phyloP scores from a whole-genome alignment of 2,888 invertebrate species.

The Eupeodes luniger region DNA sequence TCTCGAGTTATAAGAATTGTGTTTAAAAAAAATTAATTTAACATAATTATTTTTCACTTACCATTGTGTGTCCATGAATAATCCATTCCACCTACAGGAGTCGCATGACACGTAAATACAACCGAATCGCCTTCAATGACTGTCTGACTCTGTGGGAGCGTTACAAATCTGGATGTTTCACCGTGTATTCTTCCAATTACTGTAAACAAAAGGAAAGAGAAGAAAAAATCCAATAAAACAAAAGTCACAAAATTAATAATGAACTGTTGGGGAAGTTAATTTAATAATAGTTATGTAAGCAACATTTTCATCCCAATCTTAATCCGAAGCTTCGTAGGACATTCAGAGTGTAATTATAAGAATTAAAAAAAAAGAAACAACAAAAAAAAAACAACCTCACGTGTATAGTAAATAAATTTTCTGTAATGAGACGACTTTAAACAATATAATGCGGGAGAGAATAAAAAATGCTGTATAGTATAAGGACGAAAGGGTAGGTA shows the following conservation, averaged over 20 bases:
- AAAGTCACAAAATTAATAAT: conserved; percentile 34
- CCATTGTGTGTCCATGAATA: conserved; percentile 84
- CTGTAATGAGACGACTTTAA: conserved; percentile 22
- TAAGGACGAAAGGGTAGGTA: background rate
- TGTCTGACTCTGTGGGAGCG: conserved; percentile 82
- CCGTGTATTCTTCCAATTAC: conserved; percentile 73
- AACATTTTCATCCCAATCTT: background rate
- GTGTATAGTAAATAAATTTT: background rate
- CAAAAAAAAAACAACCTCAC: background rate
- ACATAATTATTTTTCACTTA: conserved; percentile 76
- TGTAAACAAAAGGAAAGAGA: conserved; percentile 65
- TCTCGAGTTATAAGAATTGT: too few relatives aligned
- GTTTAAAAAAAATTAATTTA: too few relatives aligned
- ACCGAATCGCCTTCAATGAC: conserved; percentile 82
- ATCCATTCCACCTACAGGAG: conserved; percentile 79
- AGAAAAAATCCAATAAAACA: conserved; percentile 16
- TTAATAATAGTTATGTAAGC: conserved; percentile 32
- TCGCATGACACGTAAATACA: conserved; percentile 82
- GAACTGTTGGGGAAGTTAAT: conserved; percentile 28
- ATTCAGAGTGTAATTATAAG: background rate
- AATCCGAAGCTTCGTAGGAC: background rate
- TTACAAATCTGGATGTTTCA: conserved; percentile 81
- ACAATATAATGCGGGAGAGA: background rate
- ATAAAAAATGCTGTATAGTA: background rate
- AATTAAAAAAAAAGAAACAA: background rate